A percentile compares a stretch with the other conserved stretches of the same genome.
These are phyloP conservation scores for Lasioglossum zephyrum DNA, from an alignment of 2,888 invertebrate genomes.

Conservation along the genomic window DNA sequence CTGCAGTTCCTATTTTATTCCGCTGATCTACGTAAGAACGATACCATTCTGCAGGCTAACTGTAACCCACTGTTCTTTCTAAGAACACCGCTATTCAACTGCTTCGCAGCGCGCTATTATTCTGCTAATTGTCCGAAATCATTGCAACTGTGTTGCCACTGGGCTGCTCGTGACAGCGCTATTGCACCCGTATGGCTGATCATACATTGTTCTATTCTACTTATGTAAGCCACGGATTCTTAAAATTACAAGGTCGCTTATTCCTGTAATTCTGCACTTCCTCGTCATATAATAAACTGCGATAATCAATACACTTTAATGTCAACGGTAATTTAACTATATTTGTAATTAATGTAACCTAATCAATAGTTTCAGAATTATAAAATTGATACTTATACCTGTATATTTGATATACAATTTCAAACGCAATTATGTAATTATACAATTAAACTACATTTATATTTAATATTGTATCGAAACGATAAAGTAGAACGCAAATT, in stretches of 20 bases:
- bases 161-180: conserved; percentile 1
- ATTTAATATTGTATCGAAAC: no score
- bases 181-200: neutral
- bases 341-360: neutral
- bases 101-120: neutral
- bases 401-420: no score
- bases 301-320: neutral
- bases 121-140: neutral
- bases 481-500: no score
- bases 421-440: no score
- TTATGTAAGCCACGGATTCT: neutral
- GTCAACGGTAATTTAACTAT: neutral
- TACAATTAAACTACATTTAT: no score
- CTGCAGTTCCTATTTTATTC: neutral
- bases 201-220: neutral
- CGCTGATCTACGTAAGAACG: neutral
- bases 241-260: neutral
- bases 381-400: no score
- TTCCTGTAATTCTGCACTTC: neutral
- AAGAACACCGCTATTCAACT: neutral
- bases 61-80: neutral
- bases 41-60: neutral
- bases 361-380: neutral
- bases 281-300: neutral
- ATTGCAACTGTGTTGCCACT: neutral